phyloP scores from a whole-genome alignment of 2,888 invertebrate species.

The Tyria jacobaeae region DNA sequence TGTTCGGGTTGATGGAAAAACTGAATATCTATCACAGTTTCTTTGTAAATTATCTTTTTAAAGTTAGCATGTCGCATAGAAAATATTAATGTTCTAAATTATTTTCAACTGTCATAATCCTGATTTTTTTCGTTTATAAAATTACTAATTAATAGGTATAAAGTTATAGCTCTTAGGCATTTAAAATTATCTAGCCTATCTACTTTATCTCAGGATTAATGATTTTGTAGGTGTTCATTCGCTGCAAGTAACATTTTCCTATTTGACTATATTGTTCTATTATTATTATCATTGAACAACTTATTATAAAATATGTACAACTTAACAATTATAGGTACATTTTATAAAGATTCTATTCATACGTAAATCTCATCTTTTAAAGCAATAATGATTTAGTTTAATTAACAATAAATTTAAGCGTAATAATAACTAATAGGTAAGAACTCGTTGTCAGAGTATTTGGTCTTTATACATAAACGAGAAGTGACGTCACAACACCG shows the following conservation, averaged over 20 bases:
- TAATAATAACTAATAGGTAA: constrained; percentile 57
- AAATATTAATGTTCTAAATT: constrained; percentile 38
- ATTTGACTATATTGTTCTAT: constrained; percentile 41
- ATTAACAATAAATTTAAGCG: constrained; percentile 58
- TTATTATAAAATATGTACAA: constrained; percentile 62
- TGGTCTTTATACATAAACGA: constrained; percentile 57
- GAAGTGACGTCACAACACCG: constrained; percentile 63
- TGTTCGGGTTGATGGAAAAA: constrained; percentile 40
- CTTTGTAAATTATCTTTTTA: constrained; percentile 51
- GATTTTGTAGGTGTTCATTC: constrained; percentile 37
- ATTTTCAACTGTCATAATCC: constrained; percentile 37
- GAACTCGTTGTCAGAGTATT: constrained; percentile 46
- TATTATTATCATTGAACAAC: constrained; percentile 48
- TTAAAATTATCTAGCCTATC: constrained; percentile 50
- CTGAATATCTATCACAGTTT: constrained; percentile 64
- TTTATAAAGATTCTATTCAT: constrained; percentile 47
- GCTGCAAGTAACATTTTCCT: constrained; percentile 40
- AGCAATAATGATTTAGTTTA: constrained; percentile 44
- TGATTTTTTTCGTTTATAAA: constrained; percentile 43
- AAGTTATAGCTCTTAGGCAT: constrained; percentile 42
- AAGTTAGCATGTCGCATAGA: constrained; percentile 41
- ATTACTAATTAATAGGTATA: constrained; percentile 42
- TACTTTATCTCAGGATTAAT: constrained; percentile 38
- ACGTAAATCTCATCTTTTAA: constrained; percentile 46
- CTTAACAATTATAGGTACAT: constrained; percentile 54